phyloP scores from a whole-genome alignment of 1,140 invertebrate genomes.

The Carposina sasakii region DNA sequence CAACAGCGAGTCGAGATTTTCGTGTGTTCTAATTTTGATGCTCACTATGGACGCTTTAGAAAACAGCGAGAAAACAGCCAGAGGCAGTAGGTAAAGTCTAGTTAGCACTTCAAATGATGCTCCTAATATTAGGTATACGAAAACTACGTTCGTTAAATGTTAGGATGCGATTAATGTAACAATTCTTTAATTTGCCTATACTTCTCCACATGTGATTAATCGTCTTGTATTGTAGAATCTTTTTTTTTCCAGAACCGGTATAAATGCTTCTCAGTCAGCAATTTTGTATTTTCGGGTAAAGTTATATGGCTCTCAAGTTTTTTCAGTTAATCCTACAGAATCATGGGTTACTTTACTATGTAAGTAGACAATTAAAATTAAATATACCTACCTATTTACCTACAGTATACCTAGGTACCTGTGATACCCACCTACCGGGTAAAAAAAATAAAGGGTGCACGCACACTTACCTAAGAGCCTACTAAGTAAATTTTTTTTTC shows the following conservation, averaged over 20 bases:
- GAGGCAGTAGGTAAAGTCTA: too few relatives aligned
- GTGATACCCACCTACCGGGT: not conserved
- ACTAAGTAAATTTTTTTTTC: slow-evolving; percentile 28
- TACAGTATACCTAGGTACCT: not conserved
- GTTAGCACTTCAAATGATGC: too few relatives aligned
- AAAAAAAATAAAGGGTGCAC: not conserved
- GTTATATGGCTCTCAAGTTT: slow-evolving; percentile 37
- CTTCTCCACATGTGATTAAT: too few relatives aligned
- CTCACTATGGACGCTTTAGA: too few relatives aligned
- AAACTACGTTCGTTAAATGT: too few relatives aligned
- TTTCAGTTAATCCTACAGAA: slow-evolving; percentile 43
- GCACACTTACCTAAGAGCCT: not conserved
- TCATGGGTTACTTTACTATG: slow-evolving; percentile 60
- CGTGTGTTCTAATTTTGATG: too few relatives aligned
- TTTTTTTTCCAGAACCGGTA: slow-evolving; percentile 31
- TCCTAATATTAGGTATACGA: too few relatives aligned
- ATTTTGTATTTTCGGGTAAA: slow-evolving; percentile 35
- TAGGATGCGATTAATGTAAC: too few relatives aligned
- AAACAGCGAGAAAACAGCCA: too few relatives aligned
- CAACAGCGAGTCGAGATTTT: too few relatives aligned
- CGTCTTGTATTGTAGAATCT: not conserved
- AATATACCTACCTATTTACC: not conserved
- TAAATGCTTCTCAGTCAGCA: slow-evolving; percentile 30
- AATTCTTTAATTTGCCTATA: too few relatives aligned
- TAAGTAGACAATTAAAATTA: slow-evolving; percentile 29